Evolutionary conservation across 2,113 vertebrate genomes (phyloP).

Genomic region (Sturnus vulgaris): DNA sequence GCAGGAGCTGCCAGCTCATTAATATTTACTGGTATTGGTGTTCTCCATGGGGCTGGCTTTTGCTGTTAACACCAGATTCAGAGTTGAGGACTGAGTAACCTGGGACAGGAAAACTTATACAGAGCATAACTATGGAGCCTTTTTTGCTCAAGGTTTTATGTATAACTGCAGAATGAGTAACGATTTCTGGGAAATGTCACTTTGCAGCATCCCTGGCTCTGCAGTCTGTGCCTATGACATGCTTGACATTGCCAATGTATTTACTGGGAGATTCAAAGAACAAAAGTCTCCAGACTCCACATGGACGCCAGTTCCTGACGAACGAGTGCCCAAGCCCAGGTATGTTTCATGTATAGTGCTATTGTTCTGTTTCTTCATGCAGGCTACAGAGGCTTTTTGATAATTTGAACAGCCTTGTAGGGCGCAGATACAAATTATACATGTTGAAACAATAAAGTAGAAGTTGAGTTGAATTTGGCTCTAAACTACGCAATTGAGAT

Average conservation of each 20-base stretch:
- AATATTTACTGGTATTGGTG: neutral
- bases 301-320: slow-evolving; percentile 96
- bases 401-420: neutral
- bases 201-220: slow-evolving; percentile 93
- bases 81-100: slow-evolving; percentile 20
- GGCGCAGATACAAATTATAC: neutral
- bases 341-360: slow-evolving; percentile 35
- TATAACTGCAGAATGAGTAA: slow-evolving; percentile 52
- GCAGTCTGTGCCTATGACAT: slow-evolving; percentile 98
- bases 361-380: neutral
- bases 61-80: slow-evolving; percentile 10
- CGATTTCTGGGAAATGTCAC: slow-evolving; percentile 58
- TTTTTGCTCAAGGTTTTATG: slow-evolving; percentile 30
- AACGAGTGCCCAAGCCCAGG: slow-evolving; percentile 94
- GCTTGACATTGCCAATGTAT: slow-evolving; percentile 90
- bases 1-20: neutral
- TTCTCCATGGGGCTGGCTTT: slow-evolving; percentile 24
- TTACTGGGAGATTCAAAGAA: slow-evolving; percentile 97
- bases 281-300: slow-evolving; percentile 97
- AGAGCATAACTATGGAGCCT: neutral
- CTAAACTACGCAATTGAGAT: neutral
- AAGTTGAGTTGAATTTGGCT: neutral
- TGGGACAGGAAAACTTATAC: slow-evolving; percentile 36
- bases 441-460: neutral
- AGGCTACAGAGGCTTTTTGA: neutral